phyloP scores from a whole-genome alignment of 2,113 vertebrate genomes.

The Cacatua alba region DNA sequence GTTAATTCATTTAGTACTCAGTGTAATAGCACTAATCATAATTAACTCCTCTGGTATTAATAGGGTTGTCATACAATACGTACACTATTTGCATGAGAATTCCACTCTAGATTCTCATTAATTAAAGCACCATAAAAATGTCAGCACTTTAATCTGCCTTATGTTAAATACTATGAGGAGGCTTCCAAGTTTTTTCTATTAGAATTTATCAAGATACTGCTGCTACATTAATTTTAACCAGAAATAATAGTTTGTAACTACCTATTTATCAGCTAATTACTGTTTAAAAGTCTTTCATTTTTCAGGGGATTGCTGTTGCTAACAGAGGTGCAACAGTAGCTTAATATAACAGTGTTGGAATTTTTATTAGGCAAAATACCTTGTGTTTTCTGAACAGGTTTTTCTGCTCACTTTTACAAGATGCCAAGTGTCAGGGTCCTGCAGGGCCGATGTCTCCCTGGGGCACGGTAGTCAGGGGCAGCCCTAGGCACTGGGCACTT shows the following conservation, averaged over 20 bases:
- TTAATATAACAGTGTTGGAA: neutral
- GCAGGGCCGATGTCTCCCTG: neutral
- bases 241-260: slow-evolving; percentile 46
- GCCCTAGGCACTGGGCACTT: neutral
- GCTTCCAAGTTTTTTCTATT: slow-evolving; percentile 34
- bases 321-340: neutral
- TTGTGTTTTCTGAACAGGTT: neutral
- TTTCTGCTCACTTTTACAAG: neutral
- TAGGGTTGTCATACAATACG: slow-evolving; percentile 50
- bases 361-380: neutral
- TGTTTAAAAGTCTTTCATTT: slow-evolving; percentile 27
- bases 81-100: slow-evolving; percentile 67
- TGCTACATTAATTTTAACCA: slow-evolving; percentile 42
- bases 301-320: neutral
- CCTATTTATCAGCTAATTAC: slow-evolving; percentile 34
- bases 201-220: slow-evolving; percentile 50
- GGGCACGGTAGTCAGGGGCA: neutral
- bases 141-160: slow-evolving; percentile 57
- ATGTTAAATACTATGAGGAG: slow-evolving; percentile 27
- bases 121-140: slow-evolving; percentile 58
- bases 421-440: neutral
- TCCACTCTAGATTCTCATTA: slow-evolving; percentile 60
- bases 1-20: slow-evolving; percentile 65
- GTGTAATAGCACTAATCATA: slow-evolving; percentile 67
- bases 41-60: slow-evolving; percentile 66